Conservation (phyloP, 2,797 vertebrate genomes). For the Neosilurus mollespiculum region DNA sequence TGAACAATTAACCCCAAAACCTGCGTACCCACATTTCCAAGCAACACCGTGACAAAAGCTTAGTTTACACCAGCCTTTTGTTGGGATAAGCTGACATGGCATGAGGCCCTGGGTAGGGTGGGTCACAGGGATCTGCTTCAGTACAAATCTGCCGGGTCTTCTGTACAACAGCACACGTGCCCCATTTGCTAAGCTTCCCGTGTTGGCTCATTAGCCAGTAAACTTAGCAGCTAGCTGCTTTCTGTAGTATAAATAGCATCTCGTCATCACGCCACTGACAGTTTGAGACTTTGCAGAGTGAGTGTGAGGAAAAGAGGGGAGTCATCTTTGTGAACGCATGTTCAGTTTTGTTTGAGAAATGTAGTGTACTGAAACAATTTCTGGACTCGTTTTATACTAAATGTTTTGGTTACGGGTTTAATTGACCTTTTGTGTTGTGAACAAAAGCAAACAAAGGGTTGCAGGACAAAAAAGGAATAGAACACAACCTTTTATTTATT, state of each 20-base stretch:
- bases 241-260: conserved; percentile 25
- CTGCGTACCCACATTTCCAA: background rate
- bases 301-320: background rate
- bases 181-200: conserved; percentile 35
- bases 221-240: conserved; percentile 17
- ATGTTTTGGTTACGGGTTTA: background rate
- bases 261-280: conserved; percentile 15
- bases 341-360: background rate
- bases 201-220: conserved; percentile 35
- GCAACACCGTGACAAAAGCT: background rate
- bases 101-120: conserved; percentile 15
- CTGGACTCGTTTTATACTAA: background rate
- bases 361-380: background rate
- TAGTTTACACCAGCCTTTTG: background rate
- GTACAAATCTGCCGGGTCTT: conserved; percentile 42
- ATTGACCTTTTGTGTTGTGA: background rate
- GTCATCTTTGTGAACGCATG: background rate
- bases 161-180: conserved; percentile 18
- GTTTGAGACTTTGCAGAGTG: background rate
- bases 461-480: background rate
- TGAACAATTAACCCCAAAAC: background rate
- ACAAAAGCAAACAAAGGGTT: background rate
- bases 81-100: background rate
- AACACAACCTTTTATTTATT: background rate
- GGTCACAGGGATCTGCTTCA: conserved; percentile 47